Base-by-base conservation (phyloP, 2,797 vertebrate species). In the Pseudochaenichthys georgianus region DNA sequence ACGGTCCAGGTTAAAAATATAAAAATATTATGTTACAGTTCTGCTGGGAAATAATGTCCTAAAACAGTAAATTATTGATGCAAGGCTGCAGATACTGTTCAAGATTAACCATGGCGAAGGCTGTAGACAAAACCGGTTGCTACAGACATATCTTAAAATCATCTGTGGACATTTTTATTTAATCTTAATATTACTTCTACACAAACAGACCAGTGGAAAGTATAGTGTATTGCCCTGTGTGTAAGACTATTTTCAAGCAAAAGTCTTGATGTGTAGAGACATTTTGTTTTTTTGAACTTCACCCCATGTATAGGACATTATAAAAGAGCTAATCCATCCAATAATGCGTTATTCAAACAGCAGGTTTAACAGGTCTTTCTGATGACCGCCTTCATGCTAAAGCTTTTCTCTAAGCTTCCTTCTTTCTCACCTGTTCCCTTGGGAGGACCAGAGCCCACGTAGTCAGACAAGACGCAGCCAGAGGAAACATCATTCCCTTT, bases 361-460 rank as follows among this genome's bases (percentile, higher is more conserved):
- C 1, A 23, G 3, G 13, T 70, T 60, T n/a, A 28, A 23, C 12
- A 19, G 28, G 51, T 13, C 5, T 1, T 17, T 41, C 9, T 41
- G 51, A 46, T 41, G 45, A 19, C 11, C 5, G 9, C 15, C 3
- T 16, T 5, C 17, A 9, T 42, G 3, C 12, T 13, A 1, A 8
- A 9, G 21, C 16, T 58, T 38, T 28, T 48, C 28, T 41, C 9
- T 42, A 5, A 19, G 0, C 13, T 10, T 31, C 1, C 1, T 1
- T 17, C 6, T n/a, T 1, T 78, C 94, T 54, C 1, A 99, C 98
- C 98, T 80, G 97, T 97, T 87, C 95, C 97, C 73, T 97, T 95
- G 2, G 98, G 98, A 48, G 98, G 98, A 4, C 97, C 98, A 0
- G 98, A 97, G 60, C 98, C 98, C 0, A 99, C 94, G 0, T 99